Percentiles rank a stretch among this genome's conserved stretches.
phyloP scores from a whole-genome alignment of 2,888 invertebrate genomes.

The Blastobasis adustella region DNA sequence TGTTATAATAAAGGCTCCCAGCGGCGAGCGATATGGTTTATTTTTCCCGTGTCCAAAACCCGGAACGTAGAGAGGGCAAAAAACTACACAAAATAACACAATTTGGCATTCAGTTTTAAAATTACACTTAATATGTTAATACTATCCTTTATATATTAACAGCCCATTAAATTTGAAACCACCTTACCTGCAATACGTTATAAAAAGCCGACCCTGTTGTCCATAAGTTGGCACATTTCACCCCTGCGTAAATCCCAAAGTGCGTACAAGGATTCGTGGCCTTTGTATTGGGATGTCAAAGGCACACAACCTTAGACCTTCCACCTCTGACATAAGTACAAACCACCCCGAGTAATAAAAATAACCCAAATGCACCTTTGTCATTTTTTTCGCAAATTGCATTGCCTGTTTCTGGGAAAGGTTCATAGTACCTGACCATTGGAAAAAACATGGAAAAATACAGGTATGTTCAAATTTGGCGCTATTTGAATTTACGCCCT shows the following conservation, averaged over 20 bases:
- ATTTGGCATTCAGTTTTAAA: background rate
- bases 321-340: constrained; percentile 17
- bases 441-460: constrained; percentile 31
- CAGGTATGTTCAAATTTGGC: constrained; percentile 26
- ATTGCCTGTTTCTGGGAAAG: constrained; percentile 38
- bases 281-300: background rate
- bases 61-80: too few relatives aligned
- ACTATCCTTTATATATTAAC: constrained; percentile 20
- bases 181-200: constrained; percentile 17
- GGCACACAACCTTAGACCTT: constrained; percentile 22
- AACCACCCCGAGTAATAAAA: too few relatives aligned
- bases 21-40: too few relatives aligned
- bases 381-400: constrained; percentile 28
- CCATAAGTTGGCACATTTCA: constrained; percentile 22
- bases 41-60: too few relatives aligned
- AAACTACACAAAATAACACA: background rate
- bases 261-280: constrained; percentile 4
- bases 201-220: constrained; percentile 13
- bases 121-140: constrained; percentile 7
- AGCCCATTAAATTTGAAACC: constrained; percentile 22
- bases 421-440: constrained; percentile 40
- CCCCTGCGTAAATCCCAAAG: constrained; percentile 15
- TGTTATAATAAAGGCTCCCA: too few relatives aligned
- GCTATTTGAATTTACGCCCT: too few relatives aligned
- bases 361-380: too few relatives aligned